Evolutionary conservation across 2,888 invertebrate species (phyloP).

Genomic region (Strigamia transsilvanica): DNA sequence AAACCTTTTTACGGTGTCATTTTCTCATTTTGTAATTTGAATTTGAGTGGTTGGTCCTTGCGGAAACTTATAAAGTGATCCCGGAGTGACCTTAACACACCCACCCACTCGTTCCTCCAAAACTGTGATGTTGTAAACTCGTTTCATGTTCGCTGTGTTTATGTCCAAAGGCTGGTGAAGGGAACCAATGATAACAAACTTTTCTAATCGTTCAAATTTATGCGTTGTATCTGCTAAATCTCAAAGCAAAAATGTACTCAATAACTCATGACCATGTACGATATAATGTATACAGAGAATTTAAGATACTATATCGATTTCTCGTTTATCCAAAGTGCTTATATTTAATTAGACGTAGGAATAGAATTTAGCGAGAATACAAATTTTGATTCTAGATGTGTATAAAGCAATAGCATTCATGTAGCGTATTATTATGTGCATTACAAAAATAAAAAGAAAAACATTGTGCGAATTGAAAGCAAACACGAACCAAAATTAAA

Average conservation of each 20-base stretch:
- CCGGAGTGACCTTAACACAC: too few species aligned
- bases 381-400: neutral
- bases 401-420: conserved; percentile 22
- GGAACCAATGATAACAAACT: conserved; percentile 26
- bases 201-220: conserved; percentile 22
- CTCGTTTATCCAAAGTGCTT: neutral
- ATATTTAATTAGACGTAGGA: neutral
- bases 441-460: neutral
- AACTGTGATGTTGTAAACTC: neutral
- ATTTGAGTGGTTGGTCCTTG: too few species aligned
- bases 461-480: neutral
- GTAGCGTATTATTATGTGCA: neutral
- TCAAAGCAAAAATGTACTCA: neutral
- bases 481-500: neutral
- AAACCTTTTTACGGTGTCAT: too few species aligned
- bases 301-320: neutral
- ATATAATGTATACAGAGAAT: conserved; percentile 2
- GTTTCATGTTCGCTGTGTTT: conserved; percentile 14
- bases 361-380: neutral
- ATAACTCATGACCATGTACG: neutral
- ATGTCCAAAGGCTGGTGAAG: conserved; percentile 25
- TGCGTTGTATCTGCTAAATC: conserved; percentile 8
- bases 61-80: too few species aligned
- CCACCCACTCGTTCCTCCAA: neutral
- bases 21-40: too few species aligned